A percentile compares a stretch with the other conserved stretches of the same genome.
These are phyloP conservation scores for Thymelicus acteon DNA, from an alignment of 2,888 invertebrate species.

Conservation along the genomic window DNA sequence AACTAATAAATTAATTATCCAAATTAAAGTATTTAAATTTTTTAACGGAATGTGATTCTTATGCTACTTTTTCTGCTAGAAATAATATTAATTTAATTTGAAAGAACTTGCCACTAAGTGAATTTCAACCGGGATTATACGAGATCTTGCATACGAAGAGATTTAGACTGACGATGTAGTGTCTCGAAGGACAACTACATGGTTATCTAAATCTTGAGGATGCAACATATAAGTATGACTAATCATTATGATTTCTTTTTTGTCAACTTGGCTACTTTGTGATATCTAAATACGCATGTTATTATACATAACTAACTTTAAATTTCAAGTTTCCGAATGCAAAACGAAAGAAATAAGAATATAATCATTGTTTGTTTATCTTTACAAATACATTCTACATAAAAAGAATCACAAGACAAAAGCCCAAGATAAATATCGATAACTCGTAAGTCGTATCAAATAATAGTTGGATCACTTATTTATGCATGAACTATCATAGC, in stretches of 20 bases:
- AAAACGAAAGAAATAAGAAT: too few relatives aligned
- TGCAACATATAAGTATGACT: too few relatives aligned
- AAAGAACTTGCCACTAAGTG: too few relatives aligned
- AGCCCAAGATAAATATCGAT: constrained; percentile 4
- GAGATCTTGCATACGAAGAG: too few relatives aligned
- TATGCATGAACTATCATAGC: constrained; percentile 16
- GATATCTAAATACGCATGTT: too few relatives aligned
- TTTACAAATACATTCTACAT: background rate
- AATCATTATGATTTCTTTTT: constrained; percentile 1
- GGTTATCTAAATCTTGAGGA: too few relatives aligned
- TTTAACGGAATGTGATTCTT: constrained; percentile 7
- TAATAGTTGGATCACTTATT: constrained; percentile 20
- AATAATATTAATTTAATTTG: constrained; percentile 9
- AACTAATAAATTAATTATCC: constrained; percentile 24
- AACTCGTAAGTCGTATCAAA: constrained; percentile 7
- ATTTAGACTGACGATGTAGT: too few relatives aligned
- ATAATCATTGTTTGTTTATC: background rate
- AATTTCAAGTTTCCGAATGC: too few relatives aligned
- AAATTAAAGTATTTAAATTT: constrained; percentile 15
- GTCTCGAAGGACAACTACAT: too few relatives aligned
- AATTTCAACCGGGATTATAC: too few relatives aligned
- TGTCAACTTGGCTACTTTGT: background rate
- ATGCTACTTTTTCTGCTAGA: constrained; percentile 15
- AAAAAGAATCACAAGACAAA: background rate
- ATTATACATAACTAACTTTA: too few relatives aligned